Conservation (phyloP, 2,797 vertebrate species). For the Sebastes wilsoni region DNA sequence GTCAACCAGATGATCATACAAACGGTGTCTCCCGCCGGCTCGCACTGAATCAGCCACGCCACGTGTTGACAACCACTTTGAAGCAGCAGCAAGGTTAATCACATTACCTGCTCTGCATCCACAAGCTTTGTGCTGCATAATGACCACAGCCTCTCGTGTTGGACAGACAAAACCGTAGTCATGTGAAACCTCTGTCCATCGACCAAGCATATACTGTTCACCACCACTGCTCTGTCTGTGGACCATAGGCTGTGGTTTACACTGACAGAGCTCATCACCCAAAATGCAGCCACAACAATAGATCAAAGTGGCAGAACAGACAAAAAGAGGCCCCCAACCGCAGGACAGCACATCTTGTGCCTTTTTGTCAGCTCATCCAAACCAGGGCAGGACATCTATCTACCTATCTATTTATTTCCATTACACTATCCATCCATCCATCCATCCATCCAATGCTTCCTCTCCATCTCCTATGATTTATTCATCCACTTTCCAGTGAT, state of each 20-base stretch:
- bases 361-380: constrained; percentile 8
- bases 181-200: constrained; percentile 48
- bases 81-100: constrained; percentile 67
- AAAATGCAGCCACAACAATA: constrained; percentile 27
- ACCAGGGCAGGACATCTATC: neutral
- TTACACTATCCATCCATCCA: neutral
- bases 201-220: neutral
- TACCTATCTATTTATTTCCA: neutral
- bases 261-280: neutral
- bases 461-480: constrained; percentile 67
- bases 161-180: constrained; percentile 43
- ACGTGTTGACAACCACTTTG: constrained; percentile 29
- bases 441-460: constrained; percentile 6
- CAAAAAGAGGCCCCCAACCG: neutral
- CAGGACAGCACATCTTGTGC: neutral
- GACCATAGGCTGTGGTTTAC: constrained; percentile 4
- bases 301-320: constrained; percentile 42
- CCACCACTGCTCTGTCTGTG: neutral
- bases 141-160: constrained; percentile 32
- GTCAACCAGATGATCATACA: neutral
- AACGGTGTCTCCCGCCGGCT: neutral
- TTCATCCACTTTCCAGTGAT: constrained; percentile 77
- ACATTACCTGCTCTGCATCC: constrained; percentile 60
- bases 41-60: neutral
- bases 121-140: constrained; percentile 36